Percentiles rank a stretch among this genome's conserved stretches.
These are phyloP conservation scores for Steatocranus sp. DNA, from an alignment of 2,797 vertebrate genomes.

Conservation along the genomic window DNA sequence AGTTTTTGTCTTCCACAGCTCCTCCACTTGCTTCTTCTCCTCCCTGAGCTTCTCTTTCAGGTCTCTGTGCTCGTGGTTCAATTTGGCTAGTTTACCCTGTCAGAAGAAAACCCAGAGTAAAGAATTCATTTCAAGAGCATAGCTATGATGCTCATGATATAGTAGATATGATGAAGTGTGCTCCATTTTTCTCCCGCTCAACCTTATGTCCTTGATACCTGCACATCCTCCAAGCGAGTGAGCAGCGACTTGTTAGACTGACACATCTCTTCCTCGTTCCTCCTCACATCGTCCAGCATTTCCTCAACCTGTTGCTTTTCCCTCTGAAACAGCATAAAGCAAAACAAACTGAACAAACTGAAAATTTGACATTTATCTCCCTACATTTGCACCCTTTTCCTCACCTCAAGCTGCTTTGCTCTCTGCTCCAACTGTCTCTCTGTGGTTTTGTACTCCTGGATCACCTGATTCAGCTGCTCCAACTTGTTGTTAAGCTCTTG, in stretches of 20 bases:
- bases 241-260: constrained; percentile 78
- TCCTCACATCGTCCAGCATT: constrained; percentile 72
- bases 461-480: constrained; percentile 70
- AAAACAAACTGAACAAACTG: background rate
- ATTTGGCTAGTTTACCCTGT: constrained; percentile 78
- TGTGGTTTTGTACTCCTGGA: constrained; percentile 70
- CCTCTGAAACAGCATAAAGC: constrained; percentile 63
- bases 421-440: constrained; percentile 77
- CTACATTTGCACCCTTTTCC: background rate
- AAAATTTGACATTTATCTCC: background rate
- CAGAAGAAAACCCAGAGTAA: background rate
- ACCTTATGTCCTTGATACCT: constrained; percentile 68
- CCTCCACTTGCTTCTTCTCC: constrained; percentile 81
- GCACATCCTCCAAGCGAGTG: constrained; percentile 79
- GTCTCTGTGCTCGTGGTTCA: constrained; percentile 82
- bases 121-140: background rate
- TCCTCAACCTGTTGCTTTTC: constrained; percentile 82
- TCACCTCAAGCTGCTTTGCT: constrained; percentile 77
- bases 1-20: constrained; percentile 80
- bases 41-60: constrained; percentile 82
- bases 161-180: background rate
- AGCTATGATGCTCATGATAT: background rate
- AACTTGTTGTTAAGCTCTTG: constrained; percentile 74
- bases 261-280: constrained; percentile 79
- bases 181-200: background rate